These are phyloP conservation scores for Hydropotes inermis DNA, from an alignment of 2,113 vertebrate species.

Conservation along the genomic window DNA sequence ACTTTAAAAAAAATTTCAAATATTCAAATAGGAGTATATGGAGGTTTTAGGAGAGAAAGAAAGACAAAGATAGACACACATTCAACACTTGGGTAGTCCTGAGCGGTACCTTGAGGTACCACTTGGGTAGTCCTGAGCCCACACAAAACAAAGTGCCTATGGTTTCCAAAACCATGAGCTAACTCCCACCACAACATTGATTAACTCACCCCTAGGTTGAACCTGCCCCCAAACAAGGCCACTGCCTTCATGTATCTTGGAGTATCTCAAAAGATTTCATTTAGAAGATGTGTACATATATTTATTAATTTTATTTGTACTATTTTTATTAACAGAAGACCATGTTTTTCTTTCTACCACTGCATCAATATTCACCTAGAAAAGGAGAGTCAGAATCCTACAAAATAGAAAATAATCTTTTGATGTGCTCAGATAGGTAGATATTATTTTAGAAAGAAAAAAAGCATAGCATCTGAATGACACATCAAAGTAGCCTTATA, in stretches of 20 bases:
- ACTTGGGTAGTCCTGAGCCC: neutral
- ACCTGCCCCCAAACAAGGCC: neutral
- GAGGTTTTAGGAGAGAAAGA: neutral
- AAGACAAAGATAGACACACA: neutral
- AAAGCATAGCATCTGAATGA: neutral
- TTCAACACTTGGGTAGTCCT: neutral
- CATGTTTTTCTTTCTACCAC: neutral
- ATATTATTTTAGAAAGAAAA: neutral
- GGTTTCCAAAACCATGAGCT: neutral
- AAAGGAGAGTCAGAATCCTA: neutral
- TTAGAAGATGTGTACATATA: neutral
- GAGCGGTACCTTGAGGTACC: neutral
- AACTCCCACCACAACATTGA: neutral
- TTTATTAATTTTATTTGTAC: neutral
- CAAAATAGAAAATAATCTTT: neutral
- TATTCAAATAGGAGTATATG: neutral
- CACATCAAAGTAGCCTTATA: neutral
- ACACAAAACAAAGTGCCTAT: neutral
- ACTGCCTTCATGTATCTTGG: neutral
- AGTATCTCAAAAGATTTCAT: neutral
- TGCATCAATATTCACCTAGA: neutral
- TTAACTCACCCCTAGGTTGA: neutral
- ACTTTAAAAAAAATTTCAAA: neutral
- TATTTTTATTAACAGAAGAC: neutral
- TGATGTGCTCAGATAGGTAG: neutral